Conservation (phyloP, 23 tunicate species). For the Clavelina lepadiformis region DNA sequence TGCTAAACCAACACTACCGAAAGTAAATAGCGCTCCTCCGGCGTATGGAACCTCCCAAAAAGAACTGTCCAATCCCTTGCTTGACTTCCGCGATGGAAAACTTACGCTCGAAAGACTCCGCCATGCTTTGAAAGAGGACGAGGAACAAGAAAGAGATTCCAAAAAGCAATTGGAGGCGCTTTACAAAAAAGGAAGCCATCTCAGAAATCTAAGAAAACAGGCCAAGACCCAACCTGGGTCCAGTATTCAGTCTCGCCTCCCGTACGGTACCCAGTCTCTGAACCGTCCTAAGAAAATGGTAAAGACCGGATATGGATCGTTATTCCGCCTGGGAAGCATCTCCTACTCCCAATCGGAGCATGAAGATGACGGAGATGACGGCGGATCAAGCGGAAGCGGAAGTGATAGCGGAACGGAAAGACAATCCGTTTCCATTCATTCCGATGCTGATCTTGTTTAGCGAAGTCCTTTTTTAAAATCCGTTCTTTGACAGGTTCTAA, state of each 20-base stretch:
- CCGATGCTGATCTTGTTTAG: too few species aligned
- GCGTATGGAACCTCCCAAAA: background rate
- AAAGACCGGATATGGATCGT: conserved; percentile 9
- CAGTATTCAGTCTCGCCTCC: conserved; percentile 5
- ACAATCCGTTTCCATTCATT: conserved; percentile 35
- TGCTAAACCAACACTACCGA: too few species aligned
- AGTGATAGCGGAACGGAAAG: conserved; percentile 22
- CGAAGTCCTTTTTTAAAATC: too few species aligned
- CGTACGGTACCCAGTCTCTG: conserved; percentile 49
- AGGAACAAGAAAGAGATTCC: background rate
- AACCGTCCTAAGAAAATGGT: conserved; percentile 25
- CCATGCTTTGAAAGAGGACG: background rate
- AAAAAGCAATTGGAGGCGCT: background rate
- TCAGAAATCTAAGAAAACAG: background rate
- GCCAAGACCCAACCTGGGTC: background rate
- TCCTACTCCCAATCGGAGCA: conserved; percentile 25
- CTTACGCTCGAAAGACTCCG: background rate
- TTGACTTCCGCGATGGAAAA: conserved; percentile 5
- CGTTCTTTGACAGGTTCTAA: background rate
- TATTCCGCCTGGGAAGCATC: conserved; percentile 29
- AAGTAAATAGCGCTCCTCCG: too few species aligned
- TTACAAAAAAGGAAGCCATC: background rate
- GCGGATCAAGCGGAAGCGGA: conserved; percentile 5
- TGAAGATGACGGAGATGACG: conserved; percentile 8
- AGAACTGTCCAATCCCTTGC: conserved; percentile 4